Conservation (phyloP, 2,888 invertebrate genomes). For the Orgyia antiqua region DNA sequence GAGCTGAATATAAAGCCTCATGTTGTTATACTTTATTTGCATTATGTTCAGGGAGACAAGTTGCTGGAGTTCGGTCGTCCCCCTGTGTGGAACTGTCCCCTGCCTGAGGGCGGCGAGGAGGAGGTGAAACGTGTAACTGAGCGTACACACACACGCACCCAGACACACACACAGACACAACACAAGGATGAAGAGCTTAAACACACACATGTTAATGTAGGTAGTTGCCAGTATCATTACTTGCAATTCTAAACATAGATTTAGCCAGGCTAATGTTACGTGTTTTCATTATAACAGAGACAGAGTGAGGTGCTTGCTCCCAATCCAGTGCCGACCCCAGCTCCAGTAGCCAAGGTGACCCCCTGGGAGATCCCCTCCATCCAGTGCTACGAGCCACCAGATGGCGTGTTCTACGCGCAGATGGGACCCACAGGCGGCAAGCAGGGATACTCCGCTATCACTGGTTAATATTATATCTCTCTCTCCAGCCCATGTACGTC, state of each 20-base stretch:
- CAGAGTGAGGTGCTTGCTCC: slow-evolving; percentile 43
- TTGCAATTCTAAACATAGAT: no score
- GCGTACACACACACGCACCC: background rate
- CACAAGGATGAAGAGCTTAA: background rate
- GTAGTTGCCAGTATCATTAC: no score
- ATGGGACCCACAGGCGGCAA: slow-evolving; percentile 96
- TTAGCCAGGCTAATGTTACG: no score
- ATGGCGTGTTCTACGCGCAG: slow-evolving; percentile 94
- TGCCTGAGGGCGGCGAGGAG: slow-evolving; percentile 84
- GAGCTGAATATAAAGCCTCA: no score
- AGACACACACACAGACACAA: slow-evolving; percentile 1
- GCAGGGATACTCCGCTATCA: slow-evolving; percentile 92
- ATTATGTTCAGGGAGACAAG: slow-evolving; percentile 73
- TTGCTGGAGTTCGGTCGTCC: slow-evolving; percentile 91
- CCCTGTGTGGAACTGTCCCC: slow-evolving; percentile 95
- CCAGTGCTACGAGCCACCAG: slow-evolving; percentile 92
- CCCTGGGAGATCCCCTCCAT: slow-evolving; percentile 93
- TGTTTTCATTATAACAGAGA: background rate
- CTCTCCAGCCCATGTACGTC: no score
- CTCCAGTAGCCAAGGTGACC: slow-evolving; percentile 78
- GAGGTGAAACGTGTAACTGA: slow-evolving; percentile 4
- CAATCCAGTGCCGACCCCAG: slow-evolving; percentile 77
- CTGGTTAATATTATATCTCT: no score
- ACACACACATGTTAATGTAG: slow-evolving; percentile 2
- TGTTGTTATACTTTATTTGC: no score